Evolutionary conservation across 2,113 vertebrate genomes (phyloP), one percentile per base, ranked within the genome.

Genomic region (Sebastes fasciatus): DNA sequence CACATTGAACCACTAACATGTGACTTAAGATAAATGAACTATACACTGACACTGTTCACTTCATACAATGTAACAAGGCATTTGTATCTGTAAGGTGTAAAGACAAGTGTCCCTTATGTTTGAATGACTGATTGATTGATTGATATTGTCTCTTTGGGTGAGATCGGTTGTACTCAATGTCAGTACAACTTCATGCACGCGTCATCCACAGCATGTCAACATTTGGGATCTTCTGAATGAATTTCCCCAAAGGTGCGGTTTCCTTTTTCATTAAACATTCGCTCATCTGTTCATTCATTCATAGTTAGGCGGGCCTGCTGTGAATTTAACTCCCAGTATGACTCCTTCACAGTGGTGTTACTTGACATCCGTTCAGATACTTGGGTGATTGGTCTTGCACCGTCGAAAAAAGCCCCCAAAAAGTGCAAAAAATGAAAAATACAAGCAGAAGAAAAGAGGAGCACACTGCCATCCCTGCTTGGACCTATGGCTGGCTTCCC

Each of bases 91-190:
- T 83, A 90, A 86, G 40, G 86, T 89, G 88, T 86, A 64, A 23
- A 89, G 79, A 92, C 63, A 12, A 76, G 78, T 23, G 81, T 79
- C 71, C 79, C 34, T 34, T 34, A 34, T 34, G 84, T 77, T 23
- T 86, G 82, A 79, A 42, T 72, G 74, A 49, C 45, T 72, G 60
- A 49, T 43, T 74, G 79, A 77, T 69, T 78, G 45, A 74, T 46
- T 48, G 74, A 72, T 48, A 49, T 70, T 23, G 79, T 91, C 88
- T 90, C 89, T 93, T 89, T 92, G 91, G 86, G 86, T 91, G 86
- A 76, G 72, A 77, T 43, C 89, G 93, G 88, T 93, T 92, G 93
- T 93, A 92, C 80, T 92, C 86, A 40, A 45, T 85, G 84, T 88
- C 86, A 78, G 85, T 23, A 90, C 88, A 61, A 65, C 78, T 72